Base-by-base conservation (phyloP, 2,797 vertebrate species). In the Perdix hodgsoniae region DNA sequence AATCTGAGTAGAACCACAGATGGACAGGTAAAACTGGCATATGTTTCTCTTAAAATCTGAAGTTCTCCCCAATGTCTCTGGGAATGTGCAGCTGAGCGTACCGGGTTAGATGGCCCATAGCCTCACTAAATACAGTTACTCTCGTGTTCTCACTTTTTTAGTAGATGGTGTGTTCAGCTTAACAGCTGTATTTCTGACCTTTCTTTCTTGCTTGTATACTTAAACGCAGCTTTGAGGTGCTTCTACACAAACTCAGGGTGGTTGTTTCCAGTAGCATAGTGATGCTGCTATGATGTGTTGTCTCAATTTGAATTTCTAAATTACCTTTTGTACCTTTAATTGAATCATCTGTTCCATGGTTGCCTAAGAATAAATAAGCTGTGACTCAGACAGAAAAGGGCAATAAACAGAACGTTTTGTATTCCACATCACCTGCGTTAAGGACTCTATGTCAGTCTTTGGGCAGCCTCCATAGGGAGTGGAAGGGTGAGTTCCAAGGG, bases 331-430 rank as follows among this genome's bases (percentile, higher is more conserved):
- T 71, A 31, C 26, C 11, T 70, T 49, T 71, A 31, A 33, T 47
- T 63, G 39, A 84, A 66, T 35, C 37, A 50, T 37, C 9, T 87
- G 73, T 83, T 73, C 42, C 12, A 10, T 57, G 3, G 39, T 17
- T 86, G 29, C 14, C 56, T 52, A 21, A 47, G n/a, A 39, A 24
- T 64, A 74, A 83, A 40, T 59, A 40, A 1, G 9, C 29, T 47
- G 24, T n/a, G 45, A 10, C 6, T 56, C 39, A 35, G 63, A 33
- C 26, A 60, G 23, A 54, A 73, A 66, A 59, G 7, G 2, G 4
- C 12, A 17, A 31, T 23, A 57, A 33, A 84, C 40, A 40, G 9
- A 50, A 39, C 0, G 1, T 44, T 75, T 18, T 1, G 0, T 21
- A 19, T 76, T 89, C 72, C 29, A 14, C 12, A 52, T 54, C 15